Evolutionary conservation across 2,888 invertebrate species (phyloP), one percentile per base, ranked within the genome.

Genomic region (Eilema sororculum): DNA sequence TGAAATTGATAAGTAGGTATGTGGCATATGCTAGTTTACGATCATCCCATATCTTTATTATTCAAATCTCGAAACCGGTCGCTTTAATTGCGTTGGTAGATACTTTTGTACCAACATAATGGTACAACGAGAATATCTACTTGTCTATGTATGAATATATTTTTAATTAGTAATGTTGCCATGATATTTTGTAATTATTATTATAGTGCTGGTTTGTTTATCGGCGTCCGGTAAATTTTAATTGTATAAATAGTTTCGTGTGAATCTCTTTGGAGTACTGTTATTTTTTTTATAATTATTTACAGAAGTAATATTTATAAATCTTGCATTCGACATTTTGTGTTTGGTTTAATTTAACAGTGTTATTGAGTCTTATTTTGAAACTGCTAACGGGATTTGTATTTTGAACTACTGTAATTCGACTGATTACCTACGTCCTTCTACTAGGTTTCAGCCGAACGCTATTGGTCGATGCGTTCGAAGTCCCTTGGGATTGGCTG

Each of bases 21-120:
- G 94, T 95, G 93, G 91, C 89, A 88, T 95, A 93, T 93, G 93
- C 90, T 91, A 89, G 91, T 94, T 93, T 93, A 93, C 91, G 87
- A 87, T 82, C 82, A 86, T 84, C 79, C 87, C 88, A 83, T 93
- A 93, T 94, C 93, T 94, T 91, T 93, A 93, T 92, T 93, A 92
- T 92, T 90, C 82, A 88, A 91, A 90, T 91, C 85, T 84, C 65
- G 67, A 78, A 87, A 92, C 93, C 93, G 93, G 93, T 92, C 87
- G 77, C 68, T 87, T 85, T 93, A 91, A 93, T 93, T 93, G 91
- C 92, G 90, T 82, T 77, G 82, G 84, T 78, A 75, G 67, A 75
- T 80, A 82, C 79, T 76, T 84, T 85, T 85, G 85, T 83, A 80
- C 82, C 76, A 76, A 82, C 79, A 78, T 79, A 79, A 79, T 77